These are phyloP conservation scores for Cyrtonyx montezumae DNA, from an alignment of 2,113 vertebrate genomes.

Conservation along the genomic window DNA sequence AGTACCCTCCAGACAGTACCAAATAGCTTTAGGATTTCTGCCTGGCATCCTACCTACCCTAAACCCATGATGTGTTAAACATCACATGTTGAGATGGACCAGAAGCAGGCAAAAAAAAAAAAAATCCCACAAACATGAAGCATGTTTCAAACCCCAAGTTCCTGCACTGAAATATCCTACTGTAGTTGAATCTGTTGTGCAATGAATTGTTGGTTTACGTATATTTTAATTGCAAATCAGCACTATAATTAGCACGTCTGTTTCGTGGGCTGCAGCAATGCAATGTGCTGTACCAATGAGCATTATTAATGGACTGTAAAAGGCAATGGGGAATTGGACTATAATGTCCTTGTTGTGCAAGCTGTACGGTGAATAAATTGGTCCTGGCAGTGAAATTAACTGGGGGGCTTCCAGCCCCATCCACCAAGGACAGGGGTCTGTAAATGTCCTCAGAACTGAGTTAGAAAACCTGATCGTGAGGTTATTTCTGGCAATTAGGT, in stretches of 20 bases:
- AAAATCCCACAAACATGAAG: not conserved
- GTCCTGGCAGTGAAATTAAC: conserved; percentile 50
- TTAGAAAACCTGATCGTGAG: conserved; percentile 12
- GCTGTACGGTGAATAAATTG: conserved; percentile 41
- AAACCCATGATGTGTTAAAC: not conserved
- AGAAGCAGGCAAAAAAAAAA: not conserved
- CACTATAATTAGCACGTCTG: not conserved
- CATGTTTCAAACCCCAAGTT: not conserved
- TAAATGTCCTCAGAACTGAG: conserved; percentile 9
- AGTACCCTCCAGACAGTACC: not conserved
- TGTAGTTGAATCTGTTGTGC: not conserved
- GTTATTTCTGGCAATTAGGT: conserved; percentile 53
- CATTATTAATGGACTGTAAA: conserved; percentile 41
- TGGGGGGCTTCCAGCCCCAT: conserved; percentile 4
- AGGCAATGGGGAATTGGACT: conserved; percentile 46
- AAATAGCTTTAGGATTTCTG: not conserved
- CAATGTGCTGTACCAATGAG: not conserved
- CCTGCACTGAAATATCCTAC: not conserved
- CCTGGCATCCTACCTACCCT: not conserved
- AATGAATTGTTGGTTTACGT: not conserved
- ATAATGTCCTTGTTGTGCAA: conserved; percentile 47
- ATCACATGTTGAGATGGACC: not conserved
- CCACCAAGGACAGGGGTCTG: conserved; percentile 4
- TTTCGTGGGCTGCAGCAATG: not conserved
- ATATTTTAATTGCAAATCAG: conserved; percentile 27